A percentile compares a stretch with the other conserved stretches of the same genome.
phyloP scores from a whole-genome alignment of 2,797 vertebrate species.

The Sebastiscus tertius region DNA sequence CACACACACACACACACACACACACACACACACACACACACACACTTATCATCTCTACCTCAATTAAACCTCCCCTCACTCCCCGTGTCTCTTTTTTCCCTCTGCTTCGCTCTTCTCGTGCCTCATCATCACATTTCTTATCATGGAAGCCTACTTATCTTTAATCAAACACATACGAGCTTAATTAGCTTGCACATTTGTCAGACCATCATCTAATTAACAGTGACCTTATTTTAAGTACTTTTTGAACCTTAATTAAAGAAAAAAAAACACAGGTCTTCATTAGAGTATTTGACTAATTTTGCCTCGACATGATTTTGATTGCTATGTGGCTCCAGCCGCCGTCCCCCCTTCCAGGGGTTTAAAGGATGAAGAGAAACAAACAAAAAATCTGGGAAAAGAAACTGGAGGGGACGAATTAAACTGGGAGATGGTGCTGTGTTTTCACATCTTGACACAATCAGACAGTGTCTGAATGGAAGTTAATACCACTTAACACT shows the following conservation, averaged over 20 bases:
- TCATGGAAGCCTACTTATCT: conserved; percentile 73
- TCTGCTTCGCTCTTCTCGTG: conserved; percentile 40
- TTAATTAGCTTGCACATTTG: conserved; percentile 79
- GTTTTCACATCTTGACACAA: conserved; percentile 30
- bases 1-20: neutral
- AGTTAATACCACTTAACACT: conserved; percentile 42
- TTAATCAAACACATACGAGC: conserved; percentile 78
- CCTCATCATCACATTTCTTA: conserved; percentile 77
- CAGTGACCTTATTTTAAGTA: conserved; percentile 76
- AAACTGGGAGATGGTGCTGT: neutral
- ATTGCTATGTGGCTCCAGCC: conserved; percentile 9
- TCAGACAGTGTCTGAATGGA: conserved; percentile 33
- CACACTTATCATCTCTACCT: conserved; percentile 57
- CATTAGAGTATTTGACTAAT: conserved; percentile 63
- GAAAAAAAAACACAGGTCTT: conserved; percentile 48
- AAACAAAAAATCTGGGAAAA: neutral
- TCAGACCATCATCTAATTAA: conserved; percentile 81
- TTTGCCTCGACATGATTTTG: conserved; percentile 32
- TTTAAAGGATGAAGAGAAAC: neutral
- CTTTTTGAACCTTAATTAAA: conserved; percentile 70
- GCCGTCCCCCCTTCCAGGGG: neutral
- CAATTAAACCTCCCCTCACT: conserved; percentile 61
- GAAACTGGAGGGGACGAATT: neutral
- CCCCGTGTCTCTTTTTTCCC: neutral
- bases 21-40: neutral